These are phyloP conservation scores for Hexactinellida sp. DNA, from an alignment of 37 sponge, comb jelly and placozoan species.

Conservation along the genomic window DNA sequence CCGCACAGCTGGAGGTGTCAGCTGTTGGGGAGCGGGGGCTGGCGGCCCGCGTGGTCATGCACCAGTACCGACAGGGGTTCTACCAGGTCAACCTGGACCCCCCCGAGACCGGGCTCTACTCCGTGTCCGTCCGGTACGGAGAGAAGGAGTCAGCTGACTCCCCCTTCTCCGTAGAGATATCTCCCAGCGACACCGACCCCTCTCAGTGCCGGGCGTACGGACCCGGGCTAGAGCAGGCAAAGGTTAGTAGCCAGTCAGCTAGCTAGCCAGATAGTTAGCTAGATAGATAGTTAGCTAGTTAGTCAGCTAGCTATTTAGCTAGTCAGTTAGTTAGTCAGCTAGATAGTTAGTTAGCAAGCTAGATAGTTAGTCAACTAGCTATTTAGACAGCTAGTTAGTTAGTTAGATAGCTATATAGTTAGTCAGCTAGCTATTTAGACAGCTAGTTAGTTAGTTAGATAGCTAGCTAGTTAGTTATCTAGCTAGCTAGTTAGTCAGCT, in stretches of 20 bases:
- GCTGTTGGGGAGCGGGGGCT: not conserved
- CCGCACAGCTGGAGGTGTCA: not conserved
- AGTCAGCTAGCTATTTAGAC: not conserved
- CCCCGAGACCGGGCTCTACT: not conserved
- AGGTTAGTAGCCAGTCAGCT: not conserved
- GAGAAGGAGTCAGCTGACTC: not conserved
- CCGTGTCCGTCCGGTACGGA: not conserved
- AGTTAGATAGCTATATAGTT: not conserved
- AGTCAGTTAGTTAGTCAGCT: no score
- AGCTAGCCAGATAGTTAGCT: no score
- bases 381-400: not conserved
- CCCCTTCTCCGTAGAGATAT: not conserved
- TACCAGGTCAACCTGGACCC: not conserved
- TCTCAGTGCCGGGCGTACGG: not conserved
- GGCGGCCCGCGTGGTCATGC: not conserved
- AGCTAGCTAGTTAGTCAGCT: no score
- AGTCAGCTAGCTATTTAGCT: no score
- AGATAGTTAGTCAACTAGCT: not conserved
- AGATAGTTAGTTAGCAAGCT: not conserved
- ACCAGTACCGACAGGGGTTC: slow-evolving; percentile 3
- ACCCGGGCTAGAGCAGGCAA: not conserved
- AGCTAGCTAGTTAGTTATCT: no score
- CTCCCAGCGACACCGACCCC: not conserved
- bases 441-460: not conserved
- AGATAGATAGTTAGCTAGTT: no score